phyloP scores from a whole-genome alignment of 2,797 vertebrate species.

The Poeciliopsis presidionis region DNA sequence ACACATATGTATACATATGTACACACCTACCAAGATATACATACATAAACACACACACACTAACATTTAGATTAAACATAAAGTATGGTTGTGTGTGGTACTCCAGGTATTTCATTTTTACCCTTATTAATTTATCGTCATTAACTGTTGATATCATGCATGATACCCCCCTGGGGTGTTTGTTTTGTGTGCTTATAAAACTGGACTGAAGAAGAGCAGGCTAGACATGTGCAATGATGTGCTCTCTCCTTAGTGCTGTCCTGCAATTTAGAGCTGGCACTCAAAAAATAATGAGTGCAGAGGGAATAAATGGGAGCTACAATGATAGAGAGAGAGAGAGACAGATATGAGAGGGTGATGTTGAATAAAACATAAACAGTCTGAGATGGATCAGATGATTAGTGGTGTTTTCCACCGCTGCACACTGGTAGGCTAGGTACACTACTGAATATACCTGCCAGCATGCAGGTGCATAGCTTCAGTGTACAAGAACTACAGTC shows the following conservation, averaged over 20 bases:
- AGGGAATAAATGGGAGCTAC: conserved; percentile 35
- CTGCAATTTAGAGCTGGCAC: conserved; percentile 37
- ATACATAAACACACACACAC: too few relatives aligned
- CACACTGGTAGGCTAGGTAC: not conserved
- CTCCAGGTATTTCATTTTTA: conserved; percentile 31
- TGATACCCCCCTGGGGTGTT: conserved; percentile 49
- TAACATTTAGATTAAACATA: not conserved
- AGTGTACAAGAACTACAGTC: not conserved
- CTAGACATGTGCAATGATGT: conserved; percentile 31
- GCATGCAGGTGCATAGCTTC: not conserved
- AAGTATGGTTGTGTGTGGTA: conserved; percentile 13
- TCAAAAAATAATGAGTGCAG: conserved; percentile 60
- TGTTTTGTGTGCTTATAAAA: conserved; percentile 58
- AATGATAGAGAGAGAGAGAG: conserved; percentile 21
- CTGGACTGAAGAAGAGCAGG: conserved; percentile 48
- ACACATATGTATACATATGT: too few relatives aligned
- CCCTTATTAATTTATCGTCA: conserved; percentile 55
- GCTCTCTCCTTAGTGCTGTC: conserved; percentile 22
- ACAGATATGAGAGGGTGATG: conserved; percentile 30
- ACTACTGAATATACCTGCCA: not conserved
- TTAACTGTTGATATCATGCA: conserved; percentile 64
- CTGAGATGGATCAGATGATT: conserved; percentile 47
- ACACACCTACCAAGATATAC: too few relatives aligned
- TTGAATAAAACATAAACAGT: conserved; percentile 69
- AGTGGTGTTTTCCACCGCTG: conserved; percentile 5